These are phyloP conservation scores for Vultur gryphus DNA, from an alignment of 2,797 vertebrate genomes.

Conservation along the genomic window DNA sequence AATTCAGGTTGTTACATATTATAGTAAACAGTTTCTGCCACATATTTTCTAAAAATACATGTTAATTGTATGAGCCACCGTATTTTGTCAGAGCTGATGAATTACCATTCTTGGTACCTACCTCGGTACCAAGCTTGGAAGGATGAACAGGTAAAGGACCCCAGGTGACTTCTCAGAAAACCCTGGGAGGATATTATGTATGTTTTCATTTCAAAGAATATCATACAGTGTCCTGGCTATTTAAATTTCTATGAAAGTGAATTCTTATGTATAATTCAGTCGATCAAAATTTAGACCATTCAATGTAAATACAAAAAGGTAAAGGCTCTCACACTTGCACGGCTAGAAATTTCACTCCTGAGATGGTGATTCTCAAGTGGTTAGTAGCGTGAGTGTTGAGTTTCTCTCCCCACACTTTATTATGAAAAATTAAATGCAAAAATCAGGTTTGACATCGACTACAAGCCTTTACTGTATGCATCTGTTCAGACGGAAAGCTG, in stretches of 20 bases:
- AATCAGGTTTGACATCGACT: background rate
- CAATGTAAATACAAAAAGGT: background rate
- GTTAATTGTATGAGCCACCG: background rate
- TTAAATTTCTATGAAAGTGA: background rate
- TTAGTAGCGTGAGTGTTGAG: background rate
- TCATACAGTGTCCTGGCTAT: background rate
- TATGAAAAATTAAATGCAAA: background rate
- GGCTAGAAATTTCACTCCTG: background rate
- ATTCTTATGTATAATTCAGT: background rate
- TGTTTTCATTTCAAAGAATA: background rate
- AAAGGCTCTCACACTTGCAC: background rate
- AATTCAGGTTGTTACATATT: background rate
- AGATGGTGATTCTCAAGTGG: background rate
- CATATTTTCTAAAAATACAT: rapidly evolving
- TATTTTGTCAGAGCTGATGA: background rate
- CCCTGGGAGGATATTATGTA: background rate
- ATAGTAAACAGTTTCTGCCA: background rate
- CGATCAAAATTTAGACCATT: background rate
- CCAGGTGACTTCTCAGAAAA: background rate
- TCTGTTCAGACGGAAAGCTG: background rate
- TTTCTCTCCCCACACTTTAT: background rate
- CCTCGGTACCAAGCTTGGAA: background rate
- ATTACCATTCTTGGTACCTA: background rate
- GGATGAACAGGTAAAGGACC: background rate
- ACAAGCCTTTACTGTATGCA: background rate